A percentile compares a stretch with the other conserved stretches of the same genome.
phyloP scores from a whole-genome alignment of 2,888 invertebrate genomes.

The Maniola hyperantus region DNA sequence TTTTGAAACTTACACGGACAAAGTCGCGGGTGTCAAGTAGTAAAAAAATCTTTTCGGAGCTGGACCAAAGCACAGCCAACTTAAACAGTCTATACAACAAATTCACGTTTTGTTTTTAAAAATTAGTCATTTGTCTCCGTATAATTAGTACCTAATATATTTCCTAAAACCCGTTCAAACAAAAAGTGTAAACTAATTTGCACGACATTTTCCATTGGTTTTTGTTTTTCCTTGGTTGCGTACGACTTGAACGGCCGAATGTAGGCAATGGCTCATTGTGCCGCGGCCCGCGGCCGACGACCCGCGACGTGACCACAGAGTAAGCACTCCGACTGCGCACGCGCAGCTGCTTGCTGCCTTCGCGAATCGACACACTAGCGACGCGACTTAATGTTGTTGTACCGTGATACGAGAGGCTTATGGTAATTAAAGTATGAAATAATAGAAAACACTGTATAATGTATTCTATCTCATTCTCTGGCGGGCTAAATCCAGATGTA shows the following conservation, averaged over 20 bases:
- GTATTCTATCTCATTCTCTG: too few species aligned
- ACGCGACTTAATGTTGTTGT: background rate
- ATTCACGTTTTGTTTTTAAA: background rate
- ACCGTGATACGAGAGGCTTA: too few species aligned
- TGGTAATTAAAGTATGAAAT: too few species aligned
- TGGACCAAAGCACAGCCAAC: too few species aligned
- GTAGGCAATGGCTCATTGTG: constrained; percentile 20
- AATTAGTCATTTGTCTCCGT: background rate
- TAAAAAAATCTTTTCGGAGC: too few species aligned
- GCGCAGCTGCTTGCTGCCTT: constrained; percentile 24
- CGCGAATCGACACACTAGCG: background rate
- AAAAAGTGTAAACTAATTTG: background rate
- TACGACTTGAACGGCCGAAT: constrained; percentile 1
- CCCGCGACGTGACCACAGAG: constrained; percentile 38
- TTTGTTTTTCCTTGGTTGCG: constrained; percentile 10
- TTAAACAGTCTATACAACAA: too few species aligned
- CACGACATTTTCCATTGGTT: background rate
- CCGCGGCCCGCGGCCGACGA: constrained; percentile 33
- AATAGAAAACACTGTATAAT: too few species aligned
- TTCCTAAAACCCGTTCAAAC: too few species aligned
- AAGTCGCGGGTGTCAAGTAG: too few species aligned
- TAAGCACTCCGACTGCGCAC: constrained; percentile 13
- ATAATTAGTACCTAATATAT: background rate
- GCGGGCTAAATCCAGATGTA: too few species aligned
- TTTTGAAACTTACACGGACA: too few species aligned